A percentile compares a stretch with the other conserved stretches of the same genome.
Conservation (phyloP, 2,113 vertebrate genomes). For the Chloebia gouldiae region DNA sequence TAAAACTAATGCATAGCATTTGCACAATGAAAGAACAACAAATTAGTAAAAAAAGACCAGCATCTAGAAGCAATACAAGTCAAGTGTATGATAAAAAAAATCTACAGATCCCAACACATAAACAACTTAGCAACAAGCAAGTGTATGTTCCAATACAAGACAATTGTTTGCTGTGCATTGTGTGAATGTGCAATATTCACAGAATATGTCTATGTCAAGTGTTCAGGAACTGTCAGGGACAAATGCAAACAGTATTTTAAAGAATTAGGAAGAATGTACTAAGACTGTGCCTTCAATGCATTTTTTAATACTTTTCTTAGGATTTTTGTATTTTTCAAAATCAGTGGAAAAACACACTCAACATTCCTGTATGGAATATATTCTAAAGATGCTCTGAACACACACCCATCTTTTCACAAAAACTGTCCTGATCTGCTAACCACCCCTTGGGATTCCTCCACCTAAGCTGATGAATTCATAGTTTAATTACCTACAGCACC, state of each 20-base stretch:
- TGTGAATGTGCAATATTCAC: background rate
- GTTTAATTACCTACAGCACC: background rate
- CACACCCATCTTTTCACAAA: background rate
- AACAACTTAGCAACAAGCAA: background rate
- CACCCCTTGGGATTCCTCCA: background rate
- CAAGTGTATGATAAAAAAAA: background rate
- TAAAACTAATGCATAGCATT: background rate
- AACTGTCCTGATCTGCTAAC: background rate
- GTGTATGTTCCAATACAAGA: background rate
- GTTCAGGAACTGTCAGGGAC: background rate
- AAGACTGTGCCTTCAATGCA: background rate
- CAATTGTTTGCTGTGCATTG: background rate
- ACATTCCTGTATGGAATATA: background rate
- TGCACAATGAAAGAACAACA: background rate
- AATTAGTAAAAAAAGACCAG: background rate
- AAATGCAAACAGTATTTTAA: background rate
- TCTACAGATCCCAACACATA: background rate
- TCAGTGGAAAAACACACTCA: background rate
- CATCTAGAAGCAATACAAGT: background rate
- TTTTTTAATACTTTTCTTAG: background rate
- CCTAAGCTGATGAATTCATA: background rate
- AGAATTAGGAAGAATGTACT: background rate
- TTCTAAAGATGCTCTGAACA: background rate
- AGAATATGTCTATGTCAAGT: background rate
- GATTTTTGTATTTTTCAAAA: background rate